Conservation (phyloP, 2,797 vertebrate species). For the Mormyrops boulengeri region DNA sequence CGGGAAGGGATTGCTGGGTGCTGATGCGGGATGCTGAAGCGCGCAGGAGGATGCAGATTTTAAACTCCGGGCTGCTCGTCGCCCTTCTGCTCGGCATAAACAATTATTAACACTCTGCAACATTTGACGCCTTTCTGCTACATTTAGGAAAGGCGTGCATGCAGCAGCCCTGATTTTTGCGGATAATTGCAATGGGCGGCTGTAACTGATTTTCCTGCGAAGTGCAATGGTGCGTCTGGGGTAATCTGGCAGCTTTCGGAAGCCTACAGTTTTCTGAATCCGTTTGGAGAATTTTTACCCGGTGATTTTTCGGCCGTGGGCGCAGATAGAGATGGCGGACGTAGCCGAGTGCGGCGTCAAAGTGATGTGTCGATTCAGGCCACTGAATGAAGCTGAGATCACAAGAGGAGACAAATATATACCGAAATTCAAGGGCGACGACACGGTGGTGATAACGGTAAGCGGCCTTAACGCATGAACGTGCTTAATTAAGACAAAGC, state of each 20-base stretch:
- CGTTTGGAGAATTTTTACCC: neutral
- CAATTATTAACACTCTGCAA: neutral
- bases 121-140: neutral
- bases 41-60: constrained; percentile 7
- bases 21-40: constrained; percentile 54
- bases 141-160: neutral
- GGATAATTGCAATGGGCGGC: neutral
- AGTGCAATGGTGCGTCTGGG: constrained; percentile 18
- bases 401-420: constrained; percentile 81
- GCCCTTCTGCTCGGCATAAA: constrained; percentile 29
- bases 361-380: constrained; percentile 92
- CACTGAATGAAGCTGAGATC: constrained; percentile 80
- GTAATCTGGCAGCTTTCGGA: constrained; percentile 5
- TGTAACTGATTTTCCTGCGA: constrained; percentile 17
- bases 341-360: constrained; percentile 86
- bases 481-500: neutral
- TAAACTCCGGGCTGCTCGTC: constrained; percentile 7
- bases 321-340: constrained; percentile 58
- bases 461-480: constrained; percentile 44
- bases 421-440: constrained; percentile 85
- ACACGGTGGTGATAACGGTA: constrained; percentile 85
- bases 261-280: neutral
- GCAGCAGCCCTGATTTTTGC: neutral
- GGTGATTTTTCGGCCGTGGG: constrained; percentile 16
- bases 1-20: constrained; percentile 28